phyloP scores from a whole-genome alignment of 1,140 invertebrate genomes.

The Apis laboriosa region DNA sequence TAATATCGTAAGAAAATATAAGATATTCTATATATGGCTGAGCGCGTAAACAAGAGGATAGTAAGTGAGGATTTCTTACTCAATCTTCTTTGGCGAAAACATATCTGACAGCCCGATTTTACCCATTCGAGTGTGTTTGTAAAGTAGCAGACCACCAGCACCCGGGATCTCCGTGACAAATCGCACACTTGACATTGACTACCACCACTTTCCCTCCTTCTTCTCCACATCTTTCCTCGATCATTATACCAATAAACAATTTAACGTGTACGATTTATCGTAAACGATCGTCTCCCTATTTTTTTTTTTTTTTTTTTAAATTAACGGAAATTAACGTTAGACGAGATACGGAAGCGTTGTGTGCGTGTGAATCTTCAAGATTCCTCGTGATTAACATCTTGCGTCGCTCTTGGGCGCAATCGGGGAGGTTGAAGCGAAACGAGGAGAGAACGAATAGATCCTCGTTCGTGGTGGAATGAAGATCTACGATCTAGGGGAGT shows the following conservation, averaged over 20 bases:
- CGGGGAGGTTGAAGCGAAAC: conserved; percentile 60
- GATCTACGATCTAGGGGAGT: conserved; percentile 73
- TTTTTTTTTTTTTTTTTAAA: too few relatives aligned
- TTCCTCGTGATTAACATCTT: background rate
- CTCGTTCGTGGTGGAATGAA: conserved; percentile 63
- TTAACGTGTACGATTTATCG: too few relatives aligned
- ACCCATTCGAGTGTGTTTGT: conserved; percentile 39
- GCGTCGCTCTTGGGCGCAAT: background rate
- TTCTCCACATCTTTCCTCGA: background rate
- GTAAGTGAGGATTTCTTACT: background rate
- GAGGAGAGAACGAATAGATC: conserved; percentile 65
- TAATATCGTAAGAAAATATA: too few relatives aligned
- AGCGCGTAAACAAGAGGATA: background rate
- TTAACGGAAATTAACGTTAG: too few relatives aligned
- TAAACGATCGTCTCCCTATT: too few relatives aligned
- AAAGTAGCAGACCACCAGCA: conserved; percentile 49
- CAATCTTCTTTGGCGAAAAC: background rate
- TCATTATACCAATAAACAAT: background rate
- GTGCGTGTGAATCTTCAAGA: background rate
- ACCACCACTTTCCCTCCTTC: conserved; percentile 17
- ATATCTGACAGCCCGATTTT: background rate
- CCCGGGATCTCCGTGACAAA: conserved; percentile 47
- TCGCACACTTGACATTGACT: conserved; percentile 26
- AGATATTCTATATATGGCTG: background rate
- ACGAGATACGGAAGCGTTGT: background rate